Evolutionary conservation across 2,113 vertebrate species (phyloP), one percentile per base, ranked within the genome.

Genomic region (Nipponia nippon): DNA sequence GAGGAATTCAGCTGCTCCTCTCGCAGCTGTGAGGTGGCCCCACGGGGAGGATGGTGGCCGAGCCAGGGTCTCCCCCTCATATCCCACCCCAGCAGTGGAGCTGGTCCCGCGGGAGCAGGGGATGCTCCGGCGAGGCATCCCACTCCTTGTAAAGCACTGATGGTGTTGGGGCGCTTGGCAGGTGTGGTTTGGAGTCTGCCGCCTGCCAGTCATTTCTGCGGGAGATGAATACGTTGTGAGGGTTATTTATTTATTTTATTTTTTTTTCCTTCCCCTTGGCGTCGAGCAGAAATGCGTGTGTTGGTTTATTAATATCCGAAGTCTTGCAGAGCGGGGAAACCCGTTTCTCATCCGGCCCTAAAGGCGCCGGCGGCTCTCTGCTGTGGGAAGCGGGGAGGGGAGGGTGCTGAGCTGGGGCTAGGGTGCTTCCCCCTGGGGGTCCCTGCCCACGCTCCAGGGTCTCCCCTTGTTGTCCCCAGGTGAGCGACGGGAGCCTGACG

Each of bases 401-500:
- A 81, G 71, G 79, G 13, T n/a, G 52, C 44, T 11, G 50, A 27
- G 61, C 23, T 3, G 3, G 17, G 23, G 22, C 16, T 6, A 4
- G 34, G 29, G 32, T 2, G 4, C 42, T 21, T 32, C 10, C 36
- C 16, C 17, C 8, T 1, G 12, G 47, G 27, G 52, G 47, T 65
- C 62, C 32, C 27, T 36, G 3, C 32, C n/a, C 1, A 1, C 0
- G 10, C 63, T 92, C 61, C 80, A 83, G 55, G 40, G 52, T 34
- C 29, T 80, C 11, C 79, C 29, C 27, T 82, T 76, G 53, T 58
- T 6, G 3, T 84, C 55, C 22, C 56, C 98, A 98, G 99, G 99
- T 99, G 91, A 99, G 99, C 18, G 99, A 99, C 15, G 99, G 99
- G 85, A 99, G 99, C 96, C 96, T 99, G 71, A 99, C 99, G 4